phyloP scores from a whole-genome alignment of 2,113 vertebrate genomes.

The Ranitomeya imitator region DNA sequence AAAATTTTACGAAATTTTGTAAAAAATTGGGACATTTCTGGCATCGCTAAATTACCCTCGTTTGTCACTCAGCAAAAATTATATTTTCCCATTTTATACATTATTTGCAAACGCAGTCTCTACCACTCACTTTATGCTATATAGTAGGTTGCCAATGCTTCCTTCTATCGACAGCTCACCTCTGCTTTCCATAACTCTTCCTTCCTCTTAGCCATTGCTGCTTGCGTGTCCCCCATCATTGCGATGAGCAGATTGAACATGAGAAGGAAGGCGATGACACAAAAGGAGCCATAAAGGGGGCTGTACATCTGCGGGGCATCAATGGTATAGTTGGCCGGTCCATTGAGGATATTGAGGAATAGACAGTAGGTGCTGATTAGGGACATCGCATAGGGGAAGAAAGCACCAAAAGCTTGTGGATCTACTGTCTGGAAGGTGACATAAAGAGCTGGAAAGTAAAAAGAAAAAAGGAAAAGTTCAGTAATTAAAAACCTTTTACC shows the following conservation, averaged over 20 bases:
- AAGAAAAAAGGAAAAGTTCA: neutral
- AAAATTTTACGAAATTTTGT: too few relatives aligned
- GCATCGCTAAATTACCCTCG: too few relatives aligned
- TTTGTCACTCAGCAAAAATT: too few relatives aligned
- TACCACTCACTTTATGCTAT: too few relatives aligned
- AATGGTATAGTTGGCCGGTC: conserved; percentile 75
- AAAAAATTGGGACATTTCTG: too few relatives aligned
- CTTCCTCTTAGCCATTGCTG: conserved; percentile 75
- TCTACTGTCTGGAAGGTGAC: conserved; percentile 76
- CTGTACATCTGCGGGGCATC: conserved; percentile 69
- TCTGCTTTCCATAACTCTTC: conserved; percentile 82
- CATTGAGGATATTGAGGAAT: conserved; percentile 76
- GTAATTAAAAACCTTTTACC: too few relatives aligned
- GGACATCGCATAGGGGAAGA: conserved; percentile 70
- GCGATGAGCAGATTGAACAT: conserved; percentile 78
- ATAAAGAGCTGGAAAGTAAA: conserved; percentile 70
- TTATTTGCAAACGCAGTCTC: too few relatives aligned
- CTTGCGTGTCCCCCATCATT: conserved; percentile 82
- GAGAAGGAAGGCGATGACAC: conserved; percentile 74
- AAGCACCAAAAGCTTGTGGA: conserved; percentile 64
- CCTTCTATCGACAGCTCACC: conserved; percentile 61
- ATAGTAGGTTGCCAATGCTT: neutral
- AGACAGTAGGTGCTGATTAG: conserved; percentile 77
- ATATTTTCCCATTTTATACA: too few relatives aligned
- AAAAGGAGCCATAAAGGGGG: conserved; percentile 71